Evolutionary conservation across 2,888 invertebrate genomes (phyloP), one percentile per base, ranked within the genome.

Genomic region (Mythimna ferrago): DNA sequence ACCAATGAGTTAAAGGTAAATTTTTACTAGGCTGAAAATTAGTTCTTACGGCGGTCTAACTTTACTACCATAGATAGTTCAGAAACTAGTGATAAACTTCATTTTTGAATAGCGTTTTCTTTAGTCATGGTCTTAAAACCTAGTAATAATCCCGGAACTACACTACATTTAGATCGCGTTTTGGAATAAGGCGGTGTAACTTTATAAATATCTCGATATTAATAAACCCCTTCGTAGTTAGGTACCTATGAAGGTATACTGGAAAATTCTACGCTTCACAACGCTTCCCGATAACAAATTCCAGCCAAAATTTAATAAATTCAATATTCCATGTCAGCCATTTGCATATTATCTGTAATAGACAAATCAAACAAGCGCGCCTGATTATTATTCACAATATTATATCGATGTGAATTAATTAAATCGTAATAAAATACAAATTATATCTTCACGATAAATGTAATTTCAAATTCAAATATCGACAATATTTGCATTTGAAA

Each of bases 281-380:
- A 61, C 44, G 78, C 21, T 60, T 56, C 51, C n/a, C 44, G 14
- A 21, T 58, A 69, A 58, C 44, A 63, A 66, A 78, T 78, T 66
- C 54, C 51, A 51, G 11, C 35, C 21, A 38, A 70, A 74, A 78
- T 80, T 26, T 11, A 79, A 56, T 73, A 51, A 66, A 76, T 76
- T 70, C 16, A 67, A 71, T 75, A 74, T 74, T 74, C 62, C 26
- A 44, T 57, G 60, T 32, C 26, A 54, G 51, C 19, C n/a, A 79
- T 81, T 81, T 61, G 64, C 81, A 81, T 81, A 67, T 76, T 76
- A 79, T 79, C 76, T 54, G 7, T 75, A 60, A 77, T 79, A 73
- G 64, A 67, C 71, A 76, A 81, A 71, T 76, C 66, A 73, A 70
- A 35, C 80, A 66, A 68, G 38, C 61, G 19, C 6, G 14, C 10